Evolutionary conservation across 1,140 invertebrate species (phyloP), one percentile per base, ranked within the genome.

Genomic region (Drosophila pandora): DNA sequence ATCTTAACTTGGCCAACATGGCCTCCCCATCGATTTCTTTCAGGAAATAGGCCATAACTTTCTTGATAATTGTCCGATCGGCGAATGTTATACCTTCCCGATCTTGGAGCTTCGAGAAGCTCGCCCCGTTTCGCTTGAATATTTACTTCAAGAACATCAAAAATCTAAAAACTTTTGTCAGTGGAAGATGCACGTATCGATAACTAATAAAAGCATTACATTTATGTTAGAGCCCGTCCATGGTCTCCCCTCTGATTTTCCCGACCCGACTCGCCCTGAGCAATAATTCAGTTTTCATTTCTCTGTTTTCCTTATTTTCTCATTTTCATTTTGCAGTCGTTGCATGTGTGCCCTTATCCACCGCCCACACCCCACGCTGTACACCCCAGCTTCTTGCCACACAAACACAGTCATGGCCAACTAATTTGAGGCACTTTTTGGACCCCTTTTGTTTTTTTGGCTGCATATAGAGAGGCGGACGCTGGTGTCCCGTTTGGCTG

Each of bases 161-260:
- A 32, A n/a, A 12, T 37, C 9, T 13, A 22, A 6, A 12, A 37
- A 4, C 12, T 64, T 68, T 30, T 9, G 13, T 13, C 25, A 32
- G 62, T 74, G 53, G 10, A 55, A 52, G 55, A 48, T 76, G 56
- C 65, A 47, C 67, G 61, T 81, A 81, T 85, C 74, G 82, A 85
- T 78, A 85, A 88, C 82, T 85, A 85, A 85, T 85, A 88, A 87
- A 82, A 68, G 83, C 70, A 85, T 87, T 82, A 87, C 83, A 85
- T 82, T 88, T 85, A 82, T 88, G 82, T 71, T 76, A 64, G 67
- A 70, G 47, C 49, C 34, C 52, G 63, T 63, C 25, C 53, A 52
- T 58, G 30, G 59, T 59, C 22, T 9, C 45, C 47, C 37, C 52
- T 43, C 21, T 17, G 41, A 53, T 53, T 37, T 37, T 13, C n/a